Conservation (phyloP, 2,113 vertebrate genomes). For the Aspidoscelis tigris region DNA sequence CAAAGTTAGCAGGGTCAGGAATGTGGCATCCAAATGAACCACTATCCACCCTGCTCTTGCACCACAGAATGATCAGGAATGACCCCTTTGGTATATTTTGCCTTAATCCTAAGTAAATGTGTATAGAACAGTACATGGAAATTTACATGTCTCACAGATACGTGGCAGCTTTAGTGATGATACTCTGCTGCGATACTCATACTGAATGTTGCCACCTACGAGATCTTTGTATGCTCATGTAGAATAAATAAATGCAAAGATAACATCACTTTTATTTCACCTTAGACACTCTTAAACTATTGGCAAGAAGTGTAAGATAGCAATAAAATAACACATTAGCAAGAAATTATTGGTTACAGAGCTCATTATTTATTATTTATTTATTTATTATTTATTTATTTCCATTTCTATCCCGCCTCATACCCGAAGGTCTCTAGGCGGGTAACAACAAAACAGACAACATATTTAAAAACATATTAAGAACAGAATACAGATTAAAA, state of each 20-base stretch:
- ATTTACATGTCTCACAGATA: background rate
- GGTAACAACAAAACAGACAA: no score
- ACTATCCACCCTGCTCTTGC: no score
- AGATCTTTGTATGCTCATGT: slow-evolving; percentile 12
- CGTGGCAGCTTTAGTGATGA: background rate
- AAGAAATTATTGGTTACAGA: slow-evolving; percentile 43
- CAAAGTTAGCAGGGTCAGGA: no score
- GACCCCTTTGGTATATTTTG: no score
- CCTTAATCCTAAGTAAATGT: background rate
- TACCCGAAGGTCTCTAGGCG: no score
- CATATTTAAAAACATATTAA: no score
- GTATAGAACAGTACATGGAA: background rate
- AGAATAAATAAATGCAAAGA: slow-evolving; percentile 34
- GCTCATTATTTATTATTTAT: slow-evolving; percentile 19
- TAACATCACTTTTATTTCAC: slow-evolving; percentile 22
- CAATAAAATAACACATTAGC: slow-evolving; percentile 8
- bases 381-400: no score
- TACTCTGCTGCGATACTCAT: background rate
- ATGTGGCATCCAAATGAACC: no score
- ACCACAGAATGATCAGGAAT: no score
- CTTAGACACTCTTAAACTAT: slow-evolving; percentile 18
- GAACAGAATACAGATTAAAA: no score
- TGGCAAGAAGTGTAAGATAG: slow-evolving; percentile 37
- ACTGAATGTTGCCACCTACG: background rate
- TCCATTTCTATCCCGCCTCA: no score